Percentiles rank a stretch among this genome's conserved stretches.
These are phyloP conservation scores for Micoletzkya japonica DNA, from an alignment of 2,888 invertebrate species.

Conservation along the genomic window DNA sequence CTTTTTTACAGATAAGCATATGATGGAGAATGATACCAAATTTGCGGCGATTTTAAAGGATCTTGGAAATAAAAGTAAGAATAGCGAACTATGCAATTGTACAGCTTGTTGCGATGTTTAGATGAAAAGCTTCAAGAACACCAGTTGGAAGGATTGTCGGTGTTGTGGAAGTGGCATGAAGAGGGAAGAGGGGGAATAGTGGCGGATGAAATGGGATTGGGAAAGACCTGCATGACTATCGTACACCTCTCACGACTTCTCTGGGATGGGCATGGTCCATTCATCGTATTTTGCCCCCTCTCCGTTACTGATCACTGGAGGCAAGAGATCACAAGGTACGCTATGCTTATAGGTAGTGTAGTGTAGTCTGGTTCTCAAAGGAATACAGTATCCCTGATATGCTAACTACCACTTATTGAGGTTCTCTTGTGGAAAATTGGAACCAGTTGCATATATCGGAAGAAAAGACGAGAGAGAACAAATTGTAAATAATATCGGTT, in stretches of 20 bases:
- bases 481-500: conserved; percentile 3
- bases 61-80: no score
- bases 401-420: no score
- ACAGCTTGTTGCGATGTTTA: no score
- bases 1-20: no score
- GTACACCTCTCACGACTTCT: conserved; percentile 49
- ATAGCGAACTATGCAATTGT: no score
- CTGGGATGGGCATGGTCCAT: conserved; percentile 76
- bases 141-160: conserved; percentile 12
- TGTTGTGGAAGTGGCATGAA: conserved; percentile 11
- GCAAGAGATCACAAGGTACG: conserved; percentile 94
- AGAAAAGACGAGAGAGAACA: conserved; percentile 6
- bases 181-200: conserved; percentile 74
- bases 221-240: conserved; percentile 95
- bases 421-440: conserved; percentile 28
- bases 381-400: no score
- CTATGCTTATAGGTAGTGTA: conserved; percentile 63
- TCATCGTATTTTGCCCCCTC: conserved; percentile 91
- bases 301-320: conserved; percentile 99
- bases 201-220: conserved; percentile 98
- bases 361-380: background rate
- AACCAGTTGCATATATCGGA: conserved; percentile 26
- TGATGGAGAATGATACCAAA: no score
- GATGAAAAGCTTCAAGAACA: conserved; percentile 10
- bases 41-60: no score